Evolutionary conservation across 2,888 invertebrate genomes (phyloP).

Genomic region (Chouioia cunea): DNA sequence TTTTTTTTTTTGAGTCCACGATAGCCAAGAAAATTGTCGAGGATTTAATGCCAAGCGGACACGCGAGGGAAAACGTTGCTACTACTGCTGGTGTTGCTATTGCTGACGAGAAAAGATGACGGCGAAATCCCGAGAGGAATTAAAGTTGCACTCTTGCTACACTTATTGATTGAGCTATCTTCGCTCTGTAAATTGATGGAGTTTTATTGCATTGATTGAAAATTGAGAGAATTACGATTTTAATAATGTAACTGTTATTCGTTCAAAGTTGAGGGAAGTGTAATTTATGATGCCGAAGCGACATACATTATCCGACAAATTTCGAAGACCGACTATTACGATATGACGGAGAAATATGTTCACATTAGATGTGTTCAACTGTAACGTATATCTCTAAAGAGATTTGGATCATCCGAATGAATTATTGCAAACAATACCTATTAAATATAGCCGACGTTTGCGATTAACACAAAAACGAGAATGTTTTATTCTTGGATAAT

Average conservation of each 20-base stretch:
- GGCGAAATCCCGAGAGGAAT: not conserved
- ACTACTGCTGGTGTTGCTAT: not conserved
- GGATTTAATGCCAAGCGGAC: not conserved
- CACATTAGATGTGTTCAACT: no score
- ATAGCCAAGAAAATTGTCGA: not conserved
- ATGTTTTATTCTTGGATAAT: no score
- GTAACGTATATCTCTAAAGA: no score
- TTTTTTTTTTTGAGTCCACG: not conserved
- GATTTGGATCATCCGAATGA: no score
- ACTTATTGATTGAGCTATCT: not conserved
- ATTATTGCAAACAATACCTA: no score
- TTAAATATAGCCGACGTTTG: no score
- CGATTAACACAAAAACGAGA: no score
- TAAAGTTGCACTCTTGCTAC: conserved; percentile 1
- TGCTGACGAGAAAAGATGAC: conserved; percentile 5
- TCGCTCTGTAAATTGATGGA: not conserved
- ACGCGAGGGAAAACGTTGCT: conserved; percentile 18
- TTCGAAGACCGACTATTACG: no score
- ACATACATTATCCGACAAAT: no score
- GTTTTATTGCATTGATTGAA: not conserved
- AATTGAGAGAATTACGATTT: not conserved
- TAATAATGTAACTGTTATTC: not conserved
- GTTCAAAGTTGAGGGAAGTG: no score
- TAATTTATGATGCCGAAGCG: no score
- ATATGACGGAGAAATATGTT: no score